Conservation (phyloP, 1,140 invertebrate species). For the Pogonus chalceus region DNA sequence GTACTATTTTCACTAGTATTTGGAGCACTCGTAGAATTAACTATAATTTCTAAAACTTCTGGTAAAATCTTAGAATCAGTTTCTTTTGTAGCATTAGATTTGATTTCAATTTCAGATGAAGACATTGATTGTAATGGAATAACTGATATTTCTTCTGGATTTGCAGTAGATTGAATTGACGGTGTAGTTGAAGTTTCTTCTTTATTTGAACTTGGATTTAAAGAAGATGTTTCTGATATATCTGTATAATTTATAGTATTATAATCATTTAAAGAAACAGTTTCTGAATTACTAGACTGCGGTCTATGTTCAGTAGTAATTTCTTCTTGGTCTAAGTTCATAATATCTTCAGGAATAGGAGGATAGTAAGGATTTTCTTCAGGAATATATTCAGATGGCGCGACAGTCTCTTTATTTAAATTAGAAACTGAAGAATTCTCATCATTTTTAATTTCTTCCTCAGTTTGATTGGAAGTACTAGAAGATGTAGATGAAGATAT, state of each 20-base stretch:
- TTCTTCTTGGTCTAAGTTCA: slow-evolving; percentile 12
- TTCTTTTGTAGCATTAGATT: background rate
- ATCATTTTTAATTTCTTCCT: slow-evolving; percentile 17
- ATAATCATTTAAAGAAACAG: background rate
- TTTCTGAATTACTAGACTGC: background rate
- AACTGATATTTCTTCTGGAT: slow-evolving; percentile 7
- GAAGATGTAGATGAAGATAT: background rate
- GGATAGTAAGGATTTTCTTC: slow-evolving; percentile 34
- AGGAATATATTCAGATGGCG: slow-evolving; percentile 15
- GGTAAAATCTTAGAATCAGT: slow-evolving; percentile 21
- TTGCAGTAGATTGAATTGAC: background rate
- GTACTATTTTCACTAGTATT: slow-evolving; percentile 14
- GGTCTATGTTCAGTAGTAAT: background rate
- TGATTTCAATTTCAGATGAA: slow-evolving; percentile 2
- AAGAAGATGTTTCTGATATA: background rate
- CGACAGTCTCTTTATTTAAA: slow-evolving; percentile 7
- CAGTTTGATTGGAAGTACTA: slow-evolving; percentile 19
- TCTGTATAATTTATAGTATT: background rate
- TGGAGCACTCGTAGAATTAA: slow-evolving; percentile 18
- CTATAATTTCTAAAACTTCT: slow-evolving; percentile 20
- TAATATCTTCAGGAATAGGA: slow-evolving; percentile 31
- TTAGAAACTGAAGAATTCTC: slow-evolving; percentile 10
- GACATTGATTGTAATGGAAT: slow-evolving; percentile 9
- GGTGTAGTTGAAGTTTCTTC: background rate
- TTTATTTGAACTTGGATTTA: background rate